Conservation (phyloP, 1,140 invertebrate genomes). For the Pachyrhynchus sulphureomaculatus region DNA sequence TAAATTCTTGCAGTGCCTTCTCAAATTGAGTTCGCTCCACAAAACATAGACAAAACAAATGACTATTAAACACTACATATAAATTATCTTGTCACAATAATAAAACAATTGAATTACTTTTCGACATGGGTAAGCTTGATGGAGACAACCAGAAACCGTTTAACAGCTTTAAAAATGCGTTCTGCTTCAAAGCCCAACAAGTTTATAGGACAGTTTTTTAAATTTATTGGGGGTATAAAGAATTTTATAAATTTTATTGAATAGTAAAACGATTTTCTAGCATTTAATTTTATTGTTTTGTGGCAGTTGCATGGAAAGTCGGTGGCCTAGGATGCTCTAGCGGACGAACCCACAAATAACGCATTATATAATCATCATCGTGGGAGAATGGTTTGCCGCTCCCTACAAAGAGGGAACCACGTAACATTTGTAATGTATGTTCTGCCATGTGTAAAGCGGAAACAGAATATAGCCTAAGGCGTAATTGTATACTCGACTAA, state of each 20-base stretch:
- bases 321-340: background rate
- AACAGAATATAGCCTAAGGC: conserved; percentile 46
- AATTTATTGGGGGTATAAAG: conserved; percentile 38
- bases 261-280: conserved; percentile 33
- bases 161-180: conserved; percentile 34
- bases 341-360: conserved; percentile 13
- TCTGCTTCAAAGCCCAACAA: conserved; percentile 31
- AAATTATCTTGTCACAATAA: conserved; percentile 23
- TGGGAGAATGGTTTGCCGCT: conserved; percentile 36
- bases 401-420: conserved; percentile 16
- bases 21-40: no score
- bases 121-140: conserved; percentile 47
- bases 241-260: conserved; percentile 37
- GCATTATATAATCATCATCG: conserved; percentile 26
- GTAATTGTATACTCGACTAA: conserved; percentile 29
- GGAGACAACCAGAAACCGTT: conserved; percentile 34
- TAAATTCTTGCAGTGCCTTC: no score
- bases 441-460: conserved; percentile 51
- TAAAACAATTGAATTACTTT: conserved; percentile 53
- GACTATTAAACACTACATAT: conserved; percentile 31
- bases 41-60: conserved; percentile 7
- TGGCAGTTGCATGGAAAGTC: conserved; percentile 32
- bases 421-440: conserved; percentile 48
- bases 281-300: conserved; percentile 36
- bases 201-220: conserved; percentile 43